Conservation (phyloP, 2,797 vertebrate genomes). For the Alfaro cultratus region DNA sequence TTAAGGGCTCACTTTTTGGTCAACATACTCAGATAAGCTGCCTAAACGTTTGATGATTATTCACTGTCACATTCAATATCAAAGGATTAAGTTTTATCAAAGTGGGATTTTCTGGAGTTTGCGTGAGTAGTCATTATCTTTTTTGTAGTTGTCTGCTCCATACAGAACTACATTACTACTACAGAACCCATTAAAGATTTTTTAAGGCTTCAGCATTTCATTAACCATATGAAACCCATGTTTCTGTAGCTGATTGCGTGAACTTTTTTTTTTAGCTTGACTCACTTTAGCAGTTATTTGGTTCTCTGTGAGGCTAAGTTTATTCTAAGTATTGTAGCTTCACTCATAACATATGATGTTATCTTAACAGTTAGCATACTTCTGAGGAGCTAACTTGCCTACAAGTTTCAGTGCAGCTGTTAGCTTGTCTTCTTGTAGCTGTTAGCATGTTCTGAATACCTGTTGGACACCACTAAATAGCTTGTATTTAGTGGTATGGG, state of each 20-base stretch:
- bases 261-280: background rate
- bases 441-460: background rate
- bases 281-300: background rate
- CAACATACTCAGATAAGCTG: constrained; percentile 54
- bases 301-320: background rate
- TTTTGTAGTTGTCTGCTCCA: background rate
- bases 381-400: background rate
- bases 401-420: background rate
- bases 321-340: background rate
- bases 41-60: constrained; percentile 51
- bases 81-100: constrained; percentile 16
- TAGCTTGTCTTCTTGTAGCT: background rate
- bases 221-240: background rate
- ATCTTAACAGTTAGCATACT: background rate
- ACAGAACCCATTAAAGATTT: background rate
- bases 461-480: background rate
- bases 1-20: constrained; percentile 73
- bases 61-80: constrained; percentile 48
- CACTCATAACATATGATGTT: background rate
- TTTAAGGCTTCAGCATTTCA: background rate
- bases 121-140: background rate
- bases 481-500: too few relatives aligned
- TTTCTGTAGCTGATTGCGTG: background rate
- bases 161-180: too few relatives aligned
- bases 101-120: background rate